phyloP scores from a whole-genome alignment of 2,797 vertebrate species.

The Semaprochilodus insignis region DNA sequence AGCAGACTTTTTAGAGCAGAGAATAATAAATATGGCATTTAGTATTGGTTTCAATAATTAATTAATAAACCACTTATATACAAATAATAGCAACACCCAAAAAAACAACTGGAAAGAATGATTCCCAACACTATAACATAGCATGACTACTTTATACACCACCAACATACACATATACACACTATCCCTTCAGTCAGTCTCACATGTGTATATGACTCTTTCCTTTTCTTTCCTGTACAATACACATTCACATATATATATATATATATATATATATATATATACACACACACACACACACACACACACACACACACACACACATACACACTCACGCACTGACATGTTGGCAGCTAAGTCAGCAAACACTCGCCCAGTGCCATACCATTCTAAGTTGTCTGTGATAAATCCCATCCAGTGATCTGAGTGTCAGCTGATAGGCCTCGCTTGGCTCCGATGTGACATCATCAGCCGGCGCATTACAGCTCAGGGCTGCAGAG shows the following conservation, averaged over 20 bases:
- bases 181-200: not conserved
- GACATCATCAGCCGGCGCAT: constrained; percentile 78
- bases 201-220: not conserved
- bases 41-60: too few species aligned
- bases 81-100: constrained; percentile 7
- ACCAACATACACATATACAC: not conserved
- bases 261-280: too few species aligned
- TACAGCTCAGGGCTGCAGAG: constrained; percentile 75
- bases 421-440: constrained; percentile 84
- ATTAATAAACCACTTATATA: not conserved
- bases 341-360: constrained; percentile 80
- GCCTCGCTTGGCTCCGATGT: constrained; percentile 74
- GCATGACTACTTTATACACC: not conserved
- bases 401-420: constrained; percentile 83
- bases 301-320: constrained; percentile 63
- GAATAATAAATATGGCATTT: too few species aligned
- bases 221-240: constrained; percentile 20
- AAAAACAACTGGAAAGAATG: not conserved
- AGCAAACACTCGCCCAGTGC: constrained; percentile 81
- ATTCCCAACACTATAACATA: not conserved
- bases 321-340: constrained; percentile 66
- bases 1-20: too few species aligned
- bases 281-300: constrained; percentile 66
- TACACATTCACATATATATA: constrained; percentile 42
- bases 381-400: constrained; percentile 78